Evolutionary conservation across 2,888 invertebrate species (phyloP), one percentile per base, ranked within the genome.

Genomic region (Teleiodes luculella): DNA sequence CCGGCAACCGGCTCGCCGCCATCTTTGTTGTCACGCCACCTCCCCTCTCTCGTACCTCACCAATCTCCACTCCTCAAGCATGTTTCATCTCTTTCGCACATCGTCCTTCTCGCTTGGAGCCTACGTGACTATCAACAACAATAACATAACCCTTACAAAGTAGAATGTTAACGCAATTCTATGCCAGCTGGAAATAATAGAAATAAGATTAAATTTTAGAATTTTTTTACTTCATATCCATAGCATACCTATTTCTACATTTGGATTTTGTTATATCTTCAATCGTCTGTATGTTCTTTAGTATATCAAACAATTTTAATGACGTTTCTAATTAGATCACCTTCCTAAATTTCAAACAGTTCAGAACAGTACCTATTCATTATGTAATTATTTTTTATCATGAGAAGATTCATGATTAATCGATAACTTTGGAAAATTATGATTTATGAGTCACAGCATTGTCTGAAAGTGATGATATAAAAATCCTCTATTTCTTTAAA

Each of bases 21-120:
- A 88, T 88, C 66, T 86, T 88, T 86, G 81, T 86, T 88, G 80
- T 89, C 87, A 88, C 87, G 87, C 87, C 84, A 88, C 74, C 65
- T 63, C 62, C 76, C 57, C 55, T 83, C 86, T 64, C 68, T 36
- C 73, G 83, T 75, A 66, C 62, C 31, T 60, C 80, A 59, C 63
- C 61, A 57, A 52, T 58, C 60, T 63, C 57, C 56, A 54, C 70
- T 71, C 68, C 66, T 72, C 66, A 52, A 39, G 60, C 56, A 57
- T 54, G 55, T 35, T 56, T 67, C 59, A 59, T 73, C 74, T 73
- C 74, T 57, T 46, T 74, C 71, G 53, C 63, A 62, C 64, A 66
- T 71, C 64, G 58, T 62, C 62, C 59, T 63, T 77, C 81, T 81
- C 76, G 56, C 70, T 79, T 70, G 58, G 60, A 70, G 86, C 82